These are phyloP conservation scores for Drosophila aff. DNA, from an alignment of 1,140 invertebrate species.

Conservation along the genomic window DNA sequence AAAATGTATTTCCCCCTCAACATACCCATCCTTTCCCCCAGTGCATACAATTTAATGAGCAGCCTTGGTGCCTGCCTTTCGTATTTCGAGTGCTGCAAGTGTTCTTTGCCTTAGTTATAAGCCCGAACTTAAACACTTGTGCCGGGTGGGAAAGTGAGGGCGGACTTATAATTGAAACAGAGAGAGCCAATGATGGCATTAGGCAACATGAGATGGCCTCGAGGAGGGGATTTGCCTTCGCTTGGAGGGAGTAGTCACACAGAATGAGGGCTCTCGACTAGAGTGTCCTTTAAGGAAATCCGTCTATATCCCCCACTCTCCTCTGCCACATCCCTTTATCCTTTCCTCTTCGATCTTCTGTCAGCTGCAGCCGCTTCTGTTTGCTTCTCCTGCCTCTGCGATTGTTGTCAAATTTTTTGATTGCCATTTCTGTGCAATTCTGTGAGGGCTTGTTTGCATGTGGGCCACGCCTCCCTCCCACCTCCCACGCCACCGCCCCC, in stretches of 20 bases:
- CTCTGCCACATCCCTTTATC: neutral
- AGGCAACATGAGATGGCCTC: constrained; percentile 40
- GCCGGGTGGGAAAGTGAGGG: neutral
- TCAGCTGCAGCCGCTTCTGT: constrained; percentile 50
- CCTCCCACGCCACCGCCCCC: neutral
- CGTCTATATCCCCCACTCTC: constrained; percentile 5
- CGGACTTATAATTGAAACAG: constrained; percentile 66
- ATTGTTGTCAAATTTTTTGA: constrained; percentile 60
- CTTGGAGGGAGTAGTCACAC: neutral
- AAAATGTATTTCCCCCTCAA: neutral
- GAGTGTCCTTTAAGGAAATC: constrained; percentile 49
- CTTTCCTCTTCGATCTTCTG: constrained; percentile 24
- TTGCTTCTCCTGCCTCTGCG: constrained; percentile 15
- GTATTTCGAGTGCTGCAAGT: constrained; percentile 47
- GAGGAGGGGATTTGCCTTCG: constrained; percentile 2
- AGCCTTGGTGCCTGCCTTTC: constrained; percentile 35
- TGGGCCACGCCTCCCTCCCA: constrained; percentile 36
- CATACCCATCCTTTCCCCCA: neutral
- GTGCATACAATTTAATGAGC: constrained; percentile 53
- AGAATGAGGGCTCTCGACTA: constrained; percentile 36
- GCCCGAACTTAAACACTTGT: constrained; percentile 62
- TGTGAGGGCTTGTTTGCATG: constrained; percentile 48
- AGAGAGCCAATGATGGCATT: constrained; percentile 63
- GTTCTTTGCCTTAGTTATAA: constrained; percentile 58
- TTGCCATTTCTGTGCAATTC: constrained; percentile 48